Base-by-base conservation (phyloP, 1,140 invertebrate species). In the Macrosteles quadrilineatus region DNA sequence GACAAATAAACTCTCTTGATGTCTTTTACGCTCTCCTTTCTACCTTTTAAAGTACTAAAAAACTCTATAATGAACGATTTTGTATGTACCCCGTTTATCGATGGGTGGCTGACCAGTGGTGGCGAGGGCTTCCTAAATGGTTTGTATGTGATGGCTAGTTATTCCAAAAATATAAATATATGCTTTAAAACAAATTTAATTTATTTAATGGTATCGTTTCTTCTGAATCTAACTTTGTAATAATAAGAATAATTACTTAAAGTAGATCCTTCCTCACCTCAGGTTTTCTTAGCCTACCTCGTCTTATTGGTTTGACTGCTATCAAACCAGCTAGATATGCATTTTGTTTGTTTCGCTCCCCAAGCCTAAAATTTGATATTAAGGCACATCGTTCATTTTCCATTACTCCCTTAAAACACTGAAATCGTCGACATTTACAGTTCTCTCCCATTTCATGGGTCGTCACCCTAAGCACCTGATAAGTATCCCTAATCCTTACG, bases 31-130 rank as follows among this genome's bases (percentile, higher is more conserved):
- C 66, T 69, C 30, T 71, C 45, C 29, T 71, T 62, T 25, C 66
- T 17, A 32, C 64, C 32, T 67, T 71, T 71, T 2, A 71, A 68
- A 32, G 70, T n/a, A 68, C 45, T 57, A 53, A 36, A 70, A 12
- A 29, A 68, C 30, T 30, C 68, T 69, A 57, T 47, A 31, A 4
- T 65, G 67, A 9, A 50, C 30, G 57, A 62, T 71, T 23, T 29
- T 43, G 43, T 71, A 66, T 62, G 57, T 69, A 40, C 67, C 67
- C 21, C 67, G 31, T 23, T 36, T 32, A 45, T 71, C 70, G 25
- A 62, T 25, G 43, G 50, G 43, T 2, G 53, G 30, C 19, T 19
- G 4, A 21, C 50, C 23, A 11, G 6, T 17, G 19, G 40, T 43
- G 9, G 40, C 40, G 9, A 43, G n/a, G 6, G 50, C 19, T 23